These are phyloP conservation scores for Andricus quercusramuli DNA, from an alignment of 2,888 invertebrate species.

Conservation along the genomic window DNA sequence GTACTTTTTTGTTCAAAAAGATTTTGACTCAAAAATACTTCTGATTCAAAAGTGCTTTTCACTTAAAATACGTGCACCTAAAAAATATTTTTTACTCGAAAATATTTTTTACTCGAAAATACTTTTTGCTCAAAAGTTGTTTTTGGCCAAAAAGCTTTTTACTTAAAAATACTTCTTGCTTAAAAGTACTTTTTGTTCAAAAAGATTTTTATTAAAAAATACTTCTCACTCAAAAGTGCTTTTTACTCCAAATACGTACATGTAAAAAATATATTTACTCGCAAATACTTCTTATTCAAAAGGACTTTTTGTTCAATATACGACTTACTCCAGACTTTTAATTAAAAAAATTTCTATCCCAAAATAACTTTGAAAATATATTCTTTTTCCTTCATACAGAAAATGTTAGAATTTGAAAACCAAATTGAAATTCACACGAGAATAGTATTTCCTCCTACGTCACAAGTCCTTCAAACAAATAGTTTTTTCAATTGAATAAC, in stretches of 20 bases:
- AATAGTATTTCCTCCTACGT: not conserved
- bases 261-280: not conserved
- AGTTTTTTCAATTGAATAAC: conserved; percentile 20
- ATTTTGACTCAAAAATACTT: no score
- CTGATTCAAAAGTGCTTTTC: no score
- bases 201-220: not conserved
- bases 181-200: no score
- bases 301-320: not conserved
- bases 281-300: not conserved
- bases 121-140: no score
- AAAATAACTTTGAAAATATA: not conserved
- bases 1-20: no score
- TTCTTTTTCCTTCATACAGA: not conserved
- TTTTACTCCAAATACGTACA: not conserved
- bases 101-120: no score
- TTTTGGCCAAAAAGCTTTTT: not conserved
- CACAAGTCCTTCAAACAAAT: conserved; percentile 16
- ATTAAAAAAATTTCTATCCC: no score
- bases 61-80: no score
- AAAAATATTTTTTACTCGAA: no score
- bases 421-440: not conserved
- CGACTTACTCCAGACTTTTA: no score
- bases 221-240: not conserved
- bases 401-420: not conserved
- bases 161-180: no score